phyloP scores from a whole-genome alignment of 2,797 vertebrate species.

The Pantherophis alleghaniensis region DNA sequence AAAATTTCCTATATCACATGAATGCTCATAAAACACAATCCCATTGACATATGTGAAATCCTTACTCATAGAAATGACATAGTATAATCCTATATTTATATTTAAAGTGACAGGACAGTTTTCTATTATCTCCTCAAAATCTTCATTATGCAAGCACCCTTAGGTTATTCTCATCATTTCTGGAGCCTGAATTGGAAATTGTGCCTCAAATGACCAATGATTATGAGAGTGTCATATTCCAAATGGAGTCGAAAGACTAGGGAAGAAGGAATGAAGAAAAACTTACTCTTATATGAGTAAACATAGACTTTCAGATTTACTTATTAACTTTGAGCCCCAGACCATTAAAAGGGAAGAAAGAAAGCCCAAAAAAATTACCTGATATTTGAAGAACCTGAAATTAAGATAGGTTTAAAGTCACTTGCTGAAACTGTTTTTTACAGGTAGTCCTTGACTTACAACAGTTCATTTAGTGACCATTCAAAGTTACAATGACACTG shows the following conservation, averaged over 20 bases:
- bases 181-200: not conserved
- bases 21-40: not conserved
- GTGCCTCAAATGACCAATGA: not conserved
- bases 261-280: not conserved
- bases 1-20: not conserved
- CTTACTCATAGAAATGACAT: not conserved
- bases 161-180: not conserved
- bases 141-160: conserved; percentile 9
- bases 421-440: not conserved
- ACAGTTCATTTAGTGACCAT: no score
- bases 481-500: no score
- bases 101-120: not conserved
- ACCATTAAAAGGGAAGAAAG: not conserved
- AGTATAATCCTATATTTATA: not conserved
- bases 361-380: not conserved
- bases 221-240: not conserved
- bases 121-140: not conserved
- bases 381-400: not conserved
- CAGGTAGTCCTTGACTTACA: not conserved
- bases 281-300: not conserved
- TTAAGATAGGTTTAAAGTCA: conserved; percentile 16
- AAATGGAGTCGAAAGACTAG: conserved; percentile 10
- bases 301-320: not conserved
- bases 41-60: not conserved
- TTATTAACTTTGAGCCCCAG: not conserved